phyloP scores from a whole-genome alignment of 53 echinoderm and acorn worm genomes.

The Henricia sp. region DNA sequence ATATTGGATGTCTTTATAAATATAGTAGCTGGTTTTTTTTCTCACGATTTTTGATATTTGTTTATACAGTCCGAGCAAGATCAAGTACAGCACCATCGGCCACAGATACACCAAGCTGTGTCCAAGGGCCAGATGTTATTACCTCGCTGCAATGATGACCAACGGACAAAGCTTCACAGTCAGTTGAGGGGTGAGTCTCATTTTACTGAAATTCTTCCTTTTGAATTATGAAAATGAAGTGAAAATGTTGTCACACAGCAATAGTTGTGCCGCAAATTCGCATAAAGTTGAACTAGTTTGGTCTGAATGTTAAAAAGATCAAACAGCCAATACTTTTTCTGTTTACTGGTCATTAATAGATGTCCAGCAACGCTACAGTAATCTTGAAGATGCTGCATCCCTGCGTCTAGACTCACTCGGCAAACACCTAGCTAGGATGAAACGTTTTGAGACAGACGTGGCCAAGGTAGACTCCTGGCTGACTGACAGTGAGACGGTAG shows the following conservation, averaged over 20 bases:
- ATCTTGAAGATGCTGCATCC: slow-evolving; percentile 49
- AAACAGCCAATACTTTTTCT: too few relatives aligned
- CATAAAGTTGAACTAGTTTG: too few relatives aligned
- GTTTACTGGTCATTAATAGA: slow-evolving; percentile 46
- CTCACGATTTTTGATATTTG: too few relatives aligned
- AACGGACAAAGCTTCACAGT: slow-evolving; percentile 46
- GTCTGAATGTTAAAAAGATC: too few relatives aligned
- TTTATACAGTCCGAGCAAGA: slow-evolving; percentile 80
- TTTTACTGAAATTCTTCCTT: neutral
- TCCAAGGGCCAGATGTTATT: slow-evolving; percentile 49
- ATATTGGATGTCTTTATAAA: too few relatives aligned
- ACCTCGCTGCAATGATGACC: slow-evolving; percentile 61
- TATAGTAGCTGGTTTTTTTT: too few relatives aligned
- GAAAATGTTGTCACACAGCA: too few relatives aligned
- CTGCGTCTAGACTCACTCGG: slow-evolving; percentile 53
- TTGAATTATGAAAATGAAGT: too few relatives aligned
- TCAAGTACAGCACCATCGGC: slow-evolving; percentile 62
- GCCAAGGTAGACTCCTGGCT: slow-evolving; percentile 67
- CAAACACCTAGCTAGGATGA: slow-evolving; percentile 64
- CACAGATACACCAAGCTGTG: slow-evolving; percentile 57
- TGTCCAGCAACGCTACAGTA: slow-evolving; percentile 67
- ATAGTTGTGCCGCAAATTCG: too few relatives aligned
- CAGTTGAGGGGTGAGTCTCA: slow-evolving; percentile 58
- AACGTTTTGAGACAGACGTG: slow-evolving; percentile 69
- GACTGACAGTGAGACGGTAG: slow-evolving; percentile 35